A percentile compares a stretch with the other conserved stretches of the same genome.
Evolutionary conservation across 2,797 vertebrate genomes (phyloP).

Genomic region (Peromyscus eremicus): DNA sequence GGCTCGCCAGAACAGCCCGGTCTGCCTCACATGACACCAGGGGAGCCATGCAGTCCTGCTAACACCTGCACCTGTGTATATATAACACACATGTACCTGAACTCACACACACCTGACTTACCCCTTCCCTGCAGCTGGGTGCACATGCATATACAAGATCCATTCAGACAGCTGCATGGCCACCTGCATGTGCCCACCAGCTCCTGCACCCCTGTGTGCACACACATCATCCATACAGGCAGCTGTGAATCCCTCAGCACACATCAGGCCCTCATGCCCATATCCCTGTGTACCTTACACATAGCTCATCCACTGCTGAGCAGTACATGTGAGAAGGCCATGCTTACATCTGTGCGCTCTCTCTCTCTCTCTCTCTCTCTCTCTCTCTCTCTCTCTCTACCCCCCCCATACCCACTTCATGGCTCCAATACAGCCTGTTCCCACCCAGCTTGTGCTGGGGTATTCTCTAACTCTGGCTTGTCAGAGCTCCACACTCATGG

Average conservation of each 20-base stretch:
- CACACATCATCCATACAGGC: neutral
- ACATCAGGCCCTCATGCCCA: neutral
- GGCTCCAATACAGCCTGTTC: neutral
- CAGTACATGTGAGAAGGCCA: neutral
- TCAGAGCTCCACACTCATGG: neutral
- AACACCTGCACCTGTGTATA: too few species aligned
- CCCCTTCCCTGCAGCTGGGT: neutral
- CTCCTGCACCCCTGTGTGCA: neutral
- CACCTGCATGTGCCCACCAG: neutral
- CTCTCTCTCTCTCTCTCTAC: neutral
- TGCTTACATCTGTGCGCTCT: neutral
- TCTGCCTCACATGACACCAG: neutral
- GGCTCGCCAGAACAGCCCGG: neutral
- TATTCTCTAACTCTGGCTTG: neutral
- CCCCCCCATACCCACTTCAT: neutral
- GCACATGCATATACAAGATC: neutral
- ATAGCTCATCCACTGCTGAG: neutral
- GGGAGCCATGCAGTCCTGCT: neutral
- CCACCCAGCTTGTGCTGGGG: neutral
- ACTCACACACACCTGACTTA: neutral
- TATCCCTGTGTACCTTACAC: neutral
- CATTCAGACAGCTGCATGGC: neutral
- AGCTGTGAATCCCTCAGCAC: neutral
- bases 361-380: neutral
- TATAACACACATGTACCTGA: neutral